These are phyloP conservation scores for Cryptocephalus moraei DNA, from an alignment of 2,888 invertebrate species.

Conservation along the genomic window DNA sequence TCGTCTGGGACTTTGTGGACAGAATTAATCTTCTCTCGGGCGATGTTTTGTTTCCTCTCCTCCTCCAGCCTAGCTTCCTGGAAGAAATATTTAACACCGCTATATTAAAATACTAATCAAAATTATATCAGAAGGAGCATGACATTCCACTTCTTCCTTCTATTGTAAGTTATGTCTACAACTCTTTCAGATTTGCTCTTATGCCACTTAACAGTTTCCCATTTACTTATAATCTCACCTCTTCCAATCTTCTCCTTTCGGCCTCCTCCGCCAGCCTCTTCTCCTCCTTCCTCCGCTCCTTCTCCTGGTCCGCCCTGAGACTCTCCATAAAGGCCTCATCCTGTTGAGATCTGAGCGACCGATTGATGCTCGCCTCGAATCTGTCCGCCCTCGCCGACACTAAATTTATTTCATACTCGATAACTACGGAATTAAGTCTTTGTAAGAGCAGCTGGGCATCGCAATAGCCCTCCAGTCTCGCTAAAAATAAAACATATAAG, in stretches of 20 bases:
- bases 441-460: slow-evolving; percentile 59
- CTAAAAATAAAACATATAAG: slow-evolving; percentile 8
- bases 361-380: slow-evolving; percentile 40
- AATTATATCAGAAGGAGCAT: no score
- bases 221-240: slow-evolving; percentile 17
- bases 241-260: slow-evolving; percentile 36
- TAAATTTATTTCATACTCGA: slow-evolving; percentile 79
- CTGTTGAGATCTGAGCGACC: slow-evolving; percentile 79
- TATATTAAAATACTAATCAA: no score
- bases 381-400: slow-evolving; percentile 80
- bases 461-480: slow-evolving; percentile 76
- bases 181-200: no score
- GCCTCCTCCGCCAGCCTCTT: slow-evolving; percentile 46
- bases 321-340: slow-evolving; percentile 92
- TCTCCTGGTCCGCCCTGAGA: slow-evolving; percentile 86
- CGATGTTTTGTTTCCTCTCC: slow-evolving; percentile 44
- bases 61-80: slow-evolving; percentile 39
- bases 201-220: no score
- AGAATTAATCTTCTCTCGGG: slow-evolving; percentile 55
- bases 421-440: slow-evolving; percentile 62
- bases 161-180: no score
- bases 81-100: slow-evolving; percentile 2
- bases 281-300: slow-evolving; percentile 64
- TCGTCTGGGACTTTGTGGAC: slow-evolving; percentile 61
- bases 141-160: no score